Evolutionary conservation across 2,797 vertebrate genomes (phyloP), one percentile per base, ranked within the genome.

Genomic region (Lerista edwardsae): DNA sequence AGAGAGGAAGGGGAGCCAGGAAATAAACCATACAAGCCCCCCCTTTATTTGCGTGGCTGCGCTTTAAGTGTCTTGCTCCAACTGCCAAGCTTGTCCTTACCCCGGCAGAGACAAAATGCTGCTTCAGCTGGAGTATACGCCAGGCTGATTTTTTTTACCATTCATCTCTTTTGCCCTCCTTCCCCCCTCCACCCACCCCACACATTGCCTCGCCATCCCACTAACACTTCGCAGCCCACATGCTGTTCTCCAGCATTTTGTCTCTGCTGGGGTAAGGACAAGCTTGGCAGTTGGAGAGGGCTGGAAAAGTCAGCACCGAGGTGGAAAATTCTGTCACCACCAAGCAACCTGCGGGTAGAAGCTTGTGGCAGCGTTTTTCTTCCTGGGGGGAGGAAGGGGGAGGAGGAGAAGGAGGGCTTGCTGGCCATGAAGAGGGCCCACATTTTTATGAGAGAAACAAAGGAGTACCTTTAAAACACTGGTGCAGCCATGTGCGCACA

Each of bases 111-210:
- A 86, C 85, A 86, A 86, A 84, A 86, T 80, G 85, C 85, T 67
- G 85, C 7, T 79, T 79, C 68, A 67, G 29, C 31, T n/a, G 68
- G 59, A 69, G 41, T 44, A 9, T 64, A 29, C n/a, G 25, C 29
- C 15, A 62, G 76, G 61, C 62, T n/a, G 51, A 19, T 55, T 55
- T 55, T 55, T 55, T 55, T 19, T 3, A n/a, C 14, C 83, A 2
- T 34, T 15, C 76, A 23, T n/a, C n/a, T n/a, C 25, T 31, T 65
- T 72, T 57, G 14, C 61, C 12, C 31, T 27, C 64, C 4, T n/a
- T n/a, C n/a, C n/a, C n/a, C n/a, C 92, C 90, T 88, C 84, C 88
- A n/a, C 90, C 92, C 90, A 72, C 88, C 87, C 88, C 86, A n/a
- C 88, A 90, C 87, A 80, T n/a, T n/a, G n/a, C 87, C 88, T 89